Base-by-base conservation (phyloP, 1,140 invertebrate genomes). In the Bradynema listronoti region DNA sequence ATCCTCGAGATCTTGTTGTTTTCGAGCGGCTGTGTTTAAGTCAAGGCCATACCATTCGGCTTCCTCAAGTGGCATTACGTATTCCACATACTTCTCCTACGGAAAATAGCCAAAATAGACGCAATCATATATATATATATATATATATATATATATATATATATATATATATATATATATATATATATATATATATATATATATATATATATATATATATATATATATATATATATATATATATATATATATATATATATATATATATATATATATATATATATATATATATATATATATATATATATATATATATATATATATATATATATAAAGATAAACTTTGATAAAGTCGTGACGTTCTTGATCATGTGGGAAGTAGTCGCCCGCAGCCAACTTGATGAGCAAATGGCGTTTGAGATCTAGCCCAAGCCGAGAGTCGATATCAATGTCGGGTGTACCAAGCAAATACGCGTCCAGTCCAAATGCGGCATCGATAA, bases 41-140 rank as follows among this genome's bases (percentile, higher is more conserved):
- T 84, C 84, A 30, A 92, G 81, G 9, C 91, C 91, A 81, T 92
- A 90, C 91, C 91, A 96, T 77, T 95, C 90, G 58, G 91, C 88
- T 82, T 94, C 90, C 80, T 93, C 85, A 81, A 89, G 87, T 16
- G 86, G 83, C 47, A 86, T 82, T 46, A 91, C 81, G 80, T 88
- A 92, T 55, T 88, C 82, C 69, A 86, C 84, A 74, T 94, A 96
- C 80, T 87, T 89, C 25, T 86, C 81, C 63, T 86, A 85, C n/a
- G n/a, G n/a, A n/a, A n/a, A n/a, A n/a, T n/a, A n/a, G n/a, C n/a
- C n/a, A n/a, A n/a, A n/a, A n/a, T n/a, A 85, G 33, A 97, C 82
- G 76, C 88, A 83, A 50, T 30, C 47, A 30, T 9, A 24, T 30
- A 50, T 19, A 19, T 24, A 47, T 47, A 19, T 3, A 3, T 19